Conservation (phyloP, 2,888 invertebrate species). For the Mythimna vitellina region DNA sequence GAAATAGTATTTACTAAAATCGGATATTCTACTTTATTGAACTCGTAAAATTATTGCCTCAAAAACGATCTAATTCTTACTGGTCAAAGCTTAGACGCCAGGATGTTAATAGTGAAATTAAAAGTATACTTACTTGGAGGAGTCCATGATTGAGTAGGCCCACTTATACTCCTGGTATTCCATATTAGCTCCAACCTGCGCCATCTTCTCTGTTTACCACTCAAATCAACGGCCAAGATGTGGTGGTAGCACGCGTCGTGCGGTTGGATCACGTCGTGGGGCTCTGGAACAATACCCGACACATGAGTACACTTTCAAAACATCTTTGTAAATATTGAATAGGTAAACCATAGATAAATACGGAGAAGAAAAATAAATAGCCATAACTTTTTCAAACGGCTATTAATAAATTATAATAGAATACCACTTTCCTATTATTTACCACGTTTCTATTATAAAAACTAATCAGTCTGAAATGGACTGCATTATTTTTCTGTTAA, state of each 20-base stretch:
- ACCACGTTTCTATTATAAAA: slow-evolving; percentile 14
- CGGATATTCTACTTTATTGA: too few species aligned
- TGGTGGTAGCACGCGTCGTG: slow-evolving; percentile 55
- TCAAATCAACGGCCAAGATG: slow-evolving; percentile 60
- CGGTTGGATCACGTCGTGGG: slow-evolving; percentile 17
- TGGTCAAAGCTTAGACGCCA: background rate
- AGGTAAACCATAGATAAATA: background rate
- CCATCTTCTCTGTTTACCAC: slow-evolving; percentile 75
- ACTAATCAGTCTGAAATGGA: slow-evolving; percentile 4
- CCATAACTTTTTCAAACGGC: background rate
- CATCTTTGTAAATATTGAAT: slow-evolving; percentile 5
- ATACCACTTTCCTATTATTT: slow-evolving; percentile 10
- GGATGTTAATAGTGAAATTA: background rate
- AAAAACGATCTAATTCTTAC: too few species aligned
- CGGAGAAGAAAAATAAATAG: slow-evolving; percentile 1
- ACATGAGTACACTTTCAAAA: slow-evolving; percentile 15
- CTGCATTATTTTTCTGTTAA: slow-evolving; percentile 15
- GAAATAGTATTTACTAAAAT: too few species aligned
- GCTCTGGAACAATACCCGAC: slow-evolving; percentile 65
- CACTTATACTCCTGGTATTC: slow-evolving; percentile 93
- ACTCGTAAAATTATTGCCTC: too few species aligned
- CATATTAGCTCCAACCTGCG: slow-evolving; percentile 89
- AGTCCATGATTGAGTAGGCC: slow-evolving; percentile 99
- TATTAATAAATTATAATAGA: slow-evolving; percentile 15
- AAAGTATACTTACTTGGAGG: slow-evolving; percentile 91